Evolutionary conservation across 2,113 vertebrate species (phyloP).

Genomic region (Passer montanus): DNA sequence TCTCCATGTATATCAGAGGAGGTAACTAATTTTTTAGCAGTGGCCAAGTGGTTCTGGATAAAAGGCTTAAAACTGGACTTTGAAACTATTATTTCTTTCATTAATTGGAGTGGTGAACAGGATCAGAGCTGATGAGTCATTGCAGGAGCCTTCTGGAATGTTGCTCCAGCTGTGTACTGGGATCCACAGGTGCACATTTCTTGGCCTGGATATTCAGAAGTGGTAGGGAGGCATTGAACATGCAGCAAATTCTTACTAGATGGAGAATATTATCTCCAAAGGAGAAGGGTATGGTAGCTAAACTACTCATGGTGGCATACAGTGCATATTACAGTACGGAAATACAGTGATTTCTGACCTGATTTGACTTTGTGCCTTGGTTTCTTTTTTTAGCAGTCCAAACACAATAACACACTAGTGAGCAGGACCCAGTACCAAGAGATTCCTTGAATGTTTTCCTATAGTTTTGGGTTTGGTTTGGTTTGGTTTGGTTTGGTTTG

Average conservation of each 20-base stretch:
- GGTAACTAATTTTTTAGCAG: not conserved
- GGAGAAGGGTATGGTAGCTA: not conserved
- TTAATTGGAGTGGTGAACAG: not conserved
- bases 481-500: too few species aligned
- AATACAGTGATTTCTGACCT: not conserved
- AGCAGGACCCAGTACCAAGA: not conserved
- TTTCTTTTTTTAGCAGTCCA: not conserved
- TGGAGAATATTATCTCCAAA: not conserved
- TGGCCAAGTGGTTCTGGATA: not conserved
- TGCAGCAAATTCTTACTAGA: slow-evolving; percentile 21
- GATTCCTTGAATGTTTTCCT: not conserved
- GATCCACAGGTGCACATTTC: not conserved
- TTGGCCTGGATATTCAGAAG: not conserved
- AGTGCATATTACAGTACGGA: not conserved
- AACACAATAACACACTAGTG: not conserved
- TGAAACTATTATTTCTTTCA: not conserved
- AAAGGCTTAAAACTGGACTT: slow-evolving; percentile 33
- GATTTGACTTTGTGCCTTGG: not conserved
- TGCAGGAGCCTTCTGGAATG: slow-evolving; percentile 11
- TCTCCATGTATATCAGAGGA: not conserved
- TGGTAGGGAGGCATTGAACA: not conserved
- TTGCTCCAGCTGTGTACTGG: slow-evolving; percentile 3
- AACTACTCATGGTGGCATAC: not conserved
- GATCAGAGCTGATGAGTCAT: slow-evolving; percentile 35
- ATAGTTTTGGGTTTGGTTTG: too few species aligned